Conservation (phyloP, 2,113 vertebrate species). For the Elephantulus edwardii region DNA sequence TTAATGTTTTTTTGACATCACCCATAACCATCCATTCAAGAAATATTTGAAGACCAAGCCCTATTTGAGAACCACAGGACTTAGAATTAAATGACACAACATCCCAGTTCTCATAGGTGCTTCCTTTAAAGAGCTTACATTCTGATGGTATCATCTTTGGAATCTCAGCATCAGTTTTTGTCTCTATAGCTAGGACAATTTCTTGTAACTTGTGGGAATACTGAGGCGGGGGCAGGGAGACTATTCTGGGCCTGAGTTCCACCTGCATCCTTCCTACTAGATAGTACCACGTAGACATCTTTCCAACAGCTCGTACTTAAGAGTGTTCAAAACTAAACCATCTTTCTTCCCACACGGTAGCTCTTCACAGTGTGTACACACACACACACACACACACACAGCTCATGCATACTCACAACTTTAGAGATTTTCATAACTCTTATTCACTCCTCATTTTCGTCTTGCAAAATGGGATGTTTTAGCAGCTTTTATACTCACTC, state of each 20-base stretch:
- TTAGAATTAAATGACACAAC: not conserved
- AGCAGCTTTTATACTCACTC: not conserved
- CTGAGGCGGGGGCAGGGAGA: not conserved
- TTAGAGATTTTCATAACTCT: not conserved
- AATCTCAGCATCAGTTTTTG: not conserved
- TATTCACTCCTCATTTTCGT: not conserved
- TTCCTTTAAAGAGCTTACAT: not conserved
- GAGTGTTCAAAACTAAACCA: constrained; percentile 1
- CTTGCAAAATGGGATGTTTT: not conserved
- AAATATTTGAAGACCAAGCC: not conserved
- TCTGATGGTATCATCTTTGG: not conserved
- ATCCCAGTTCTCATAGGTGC: not conserved
- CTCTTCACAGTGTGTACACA: no score
- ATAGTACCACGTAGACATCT: not conserved
- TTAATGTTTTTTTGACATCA: not conserved
- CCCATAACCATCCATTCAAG: not conserved
- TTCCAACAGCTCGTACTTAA: not conserved
- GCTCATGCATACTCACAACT: not conserved
- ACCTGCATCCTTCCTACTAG: not conserved
- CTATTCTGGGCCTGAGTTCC: not conserved
- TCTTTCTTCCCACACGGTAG: not conserved
- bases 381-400: no score
- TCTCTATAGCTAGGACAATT: not conserved
- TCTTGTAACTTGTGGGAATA: not conserved
- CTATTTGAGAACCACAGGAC: not conserved